A percentile compares a stretch with the other conserved stretches of the same genome.
Evolutionary conservation across 2,113 vertebrate genomes (phyloP).

Genomic region (Actenoides hombroni): DNA sequence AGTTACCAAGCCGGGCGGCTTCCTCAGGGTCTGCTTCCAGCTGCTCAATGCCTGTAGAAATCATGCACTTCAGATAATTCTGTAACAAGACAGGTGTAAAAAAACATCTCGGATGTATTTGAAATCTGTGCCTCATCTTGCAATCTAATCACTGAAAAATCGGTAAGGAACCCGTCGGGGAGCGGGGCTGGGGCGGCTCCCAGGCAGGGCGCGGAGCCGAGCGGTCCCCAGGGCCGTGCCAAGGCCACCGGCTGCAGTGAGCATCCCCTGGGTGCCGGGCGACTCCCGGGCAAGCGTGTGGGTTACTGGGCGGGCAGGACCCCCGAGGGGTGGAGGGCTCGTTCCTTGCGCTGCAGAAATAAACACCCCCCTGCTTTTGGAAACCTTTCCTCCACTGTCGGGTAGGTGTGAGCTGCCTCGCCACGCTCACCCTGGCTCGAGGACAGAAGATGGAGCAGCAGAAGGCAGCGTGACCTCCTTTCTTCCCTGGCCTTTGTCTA

Average conservation of each 20-base stretch:
- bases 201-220: background rate
- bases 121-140: conserved; percentile 39
- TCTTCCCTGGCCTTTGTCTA: background rate
- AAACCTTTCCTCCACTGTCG: background rate
- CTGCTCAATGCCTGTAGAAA: background rate
- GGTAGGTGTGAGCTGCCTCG: background rate
- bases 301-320: background rate
- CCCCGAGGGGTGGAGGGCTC: background rate
- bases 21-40: background rate
- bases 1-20: background rate
- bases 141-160: background rate
- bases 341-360: background rate
- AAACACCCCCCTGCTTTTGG: background rate
- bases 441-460: background rate
- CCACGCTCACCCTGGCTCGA: background rate
- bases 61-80: conserved; percentile 61
- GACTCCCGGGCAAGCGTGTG: background rate
- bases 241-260: background rate
- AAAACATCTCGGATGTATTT: conserved; percentile 16
- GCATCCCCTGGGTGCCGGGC: background rate
- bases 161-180: background rate
- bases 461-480: background rate
- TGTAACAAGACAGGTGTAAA: conserved; percentile 41
- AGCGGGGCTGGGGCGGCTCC: background rate
- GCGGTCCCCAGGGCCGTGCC: background rate